Percentiles rank a stretch among this genome's conserved stretches.
Evolutionary conservation across 2,113 vertebrate species (phyloP).

Genomic region (Pterocles burchelli): DNA sequence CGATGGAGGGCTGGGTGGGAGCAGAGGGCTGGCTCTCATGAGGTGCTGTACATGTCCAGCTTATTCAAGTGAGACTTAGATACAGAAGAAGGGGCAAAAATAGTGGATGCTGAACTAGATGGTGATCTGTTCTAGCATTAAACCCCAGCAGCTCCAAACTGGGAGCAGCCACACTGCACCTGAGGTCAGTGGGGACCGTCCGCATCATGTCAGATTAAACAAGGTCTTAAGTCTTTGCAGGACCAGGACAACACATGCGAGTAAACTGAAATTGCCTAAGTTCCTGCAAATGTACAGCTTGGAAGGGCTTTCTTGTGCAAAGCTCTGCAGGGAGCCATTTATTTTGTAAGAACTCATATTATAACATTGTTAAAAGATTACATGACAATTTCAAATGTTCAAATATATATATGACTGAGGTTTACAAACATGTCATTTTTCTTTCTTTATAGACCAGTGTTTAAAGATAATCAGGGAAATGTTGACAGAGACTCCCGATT

Average conservation of each 20-base stretch:
- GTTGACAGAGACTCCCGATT: constrained; percentile 95
- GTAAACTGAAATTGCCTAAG: not conserved
- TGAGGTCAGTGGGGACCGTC: not conserved
- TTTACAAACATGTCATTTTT: not conserved
- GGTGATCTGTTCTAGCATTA: not conserved
- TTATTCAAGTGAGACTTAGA: not conserved
- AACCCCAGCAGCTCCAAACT: not conserved
- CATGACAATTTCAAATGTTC: not conserved
- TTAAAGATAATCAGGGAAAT: constrained; percentile 95
- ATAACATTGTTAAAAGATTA: not conserved
- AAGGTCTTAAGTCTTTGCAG: not conserved
- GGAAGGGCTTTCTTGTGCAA: not conserved
- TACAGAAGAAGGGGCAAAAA: accelerated
- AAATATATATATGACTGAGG: not conserved
- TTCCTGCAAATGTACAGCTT: not conserved
- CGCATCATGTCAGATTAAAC: not conserved
- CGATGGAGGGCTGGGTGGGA: accelerated
- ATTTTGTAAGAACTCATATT: not conserved
- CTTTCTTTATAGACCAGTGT: constrained; percentile 83
- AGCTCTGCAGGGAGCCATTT: not conserved
- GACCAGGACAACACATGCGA: not conserved
- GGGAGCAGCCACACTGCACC: not conserved
- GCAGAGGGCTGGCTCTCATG: accelerated
- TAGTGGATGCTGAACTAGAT: not conserved
- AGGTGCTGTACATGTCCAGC: not conserved